Percentiles rank a stretch among this genome's conserved stretches.
Conservation (phyloP, 2,888 invertebrate species). For the Agapostemon virescens region DNA sequence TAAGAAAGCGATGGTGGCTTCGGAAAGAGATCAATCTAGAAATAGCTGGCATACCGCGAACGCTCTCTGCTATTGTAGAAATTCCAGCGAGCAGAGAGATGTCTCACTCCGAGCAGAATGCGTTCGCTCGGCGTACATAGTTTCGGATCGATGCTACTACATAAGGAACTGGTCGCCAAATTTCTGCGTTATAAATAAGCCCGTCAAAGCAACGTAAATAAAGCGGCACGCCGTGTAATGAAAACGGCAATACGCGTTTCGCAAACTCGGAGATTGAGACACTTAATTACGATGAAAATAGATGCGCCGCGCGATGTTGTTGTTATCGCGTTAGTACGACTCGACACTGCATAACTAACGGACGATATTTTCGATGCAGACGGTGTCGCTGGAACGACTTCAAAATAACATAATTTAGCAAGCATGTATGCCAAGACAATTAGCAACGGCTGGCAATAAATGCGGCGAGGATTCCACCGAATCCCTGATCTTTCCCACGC, state of each 20-base stretch:
- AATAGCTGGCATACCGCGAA: not conserved
- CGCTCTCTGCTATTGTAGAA: not conserved
- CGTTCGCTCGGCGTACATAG: not conserved
- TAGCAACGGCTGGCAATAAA: constrained; percentile 18
- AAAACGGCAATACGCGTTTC: constrained; percentile 23
- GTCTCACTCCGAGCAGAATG: constrained; percentile 2
- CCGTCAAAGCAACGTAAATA: not conserved
- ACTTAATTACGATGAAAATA: constrained; percentile 52
- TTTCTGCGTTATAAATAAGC: not conserved
- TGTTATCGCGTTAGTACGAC: constrained; percentile 38
- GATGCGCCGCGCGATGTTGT: constrained; percentile 33
- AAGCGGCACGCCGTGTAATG: not conserved
- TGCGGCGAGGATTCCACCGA: not conserved
- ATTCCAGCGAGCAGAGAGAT: not conserved
- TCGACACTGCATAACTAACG: constrained; percentile 1
- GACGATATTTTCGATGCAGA: constrained; percentile 23
- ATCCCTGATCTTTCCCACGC: not conserved
- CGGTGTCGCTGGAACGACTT: not conserved
- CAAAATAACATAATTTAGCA: constrained; percentile 19
- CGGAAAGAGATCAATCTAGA: not conserved
- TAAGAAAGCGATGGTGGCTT: not conserved
- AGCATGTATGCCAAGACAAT: constrained; percentile 35
- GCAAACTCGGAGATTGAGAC: constrained; percentile 43
- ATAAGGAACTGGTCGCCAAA: not conserved
- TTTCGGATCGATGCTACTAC: not conserved